Percentiles rank a stretch among this genome's conserved stretches.
Conservation (phyloP, 2,797 vertebrate genomes). For the Luscinia luscinia region DNA sequence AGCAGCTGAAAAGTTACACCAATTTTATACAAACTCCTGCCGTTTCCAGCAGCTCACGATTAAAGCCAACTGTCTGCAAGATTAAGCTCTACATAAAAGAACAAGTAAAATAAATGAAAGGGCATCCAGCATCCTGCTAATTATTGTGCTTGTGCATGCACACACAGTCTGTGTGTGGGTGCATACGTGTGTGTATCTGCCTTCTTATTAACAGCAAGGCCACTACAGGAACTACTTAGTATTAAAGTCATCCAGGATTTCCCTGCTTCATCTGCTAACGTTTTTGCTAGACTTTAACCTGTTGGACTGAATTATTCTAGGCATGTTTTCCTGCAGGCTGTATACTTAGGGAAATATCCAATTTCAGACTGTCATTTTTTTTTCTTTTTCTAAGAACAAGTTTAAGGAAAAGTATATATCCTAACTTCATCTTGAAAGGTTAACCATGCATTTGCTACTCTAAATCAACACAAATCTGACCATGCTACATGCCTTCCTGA, state of each 20-base stretch:
- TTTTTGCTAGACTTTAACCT: background rate
- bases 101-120: conserved; percentile 45
- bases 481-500: background rate
- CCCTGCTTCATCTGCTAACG: background rate
- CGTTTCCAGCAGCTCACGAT: background rate
- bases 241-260: conserved; percentile 1
- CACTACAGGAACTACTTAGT: background rate
- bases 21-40: conserved; percentile 57
- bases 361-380: background rate
- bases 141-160: background rate
- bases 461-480: background rate
- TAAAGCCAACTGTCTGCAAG: conserved; percentile 45
- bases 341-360: background rate
- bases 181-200: fast-evolving
- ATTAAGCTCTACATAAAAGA: conserved; percentile 68
- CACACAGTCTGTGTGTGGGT: background rate
- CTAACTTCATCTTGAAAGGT: background rate
- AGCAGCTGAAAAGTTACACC: conserved; percentile 23
- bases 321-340: background rate
- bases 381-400: background rate
- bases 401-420: background rate
- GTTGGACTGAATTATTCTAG: background rate
- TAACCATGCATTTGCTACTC: background rate
- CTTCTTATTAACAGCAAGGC: conserved; percentile 3
- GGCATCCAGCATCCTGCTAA: conserved; percentile 28